Evolutionary conservation across 2,888 invertebrate species (phyloP), one percentile per base, ranked within the genome.

Genomic region (Nymphalis polychloros): DNA sequence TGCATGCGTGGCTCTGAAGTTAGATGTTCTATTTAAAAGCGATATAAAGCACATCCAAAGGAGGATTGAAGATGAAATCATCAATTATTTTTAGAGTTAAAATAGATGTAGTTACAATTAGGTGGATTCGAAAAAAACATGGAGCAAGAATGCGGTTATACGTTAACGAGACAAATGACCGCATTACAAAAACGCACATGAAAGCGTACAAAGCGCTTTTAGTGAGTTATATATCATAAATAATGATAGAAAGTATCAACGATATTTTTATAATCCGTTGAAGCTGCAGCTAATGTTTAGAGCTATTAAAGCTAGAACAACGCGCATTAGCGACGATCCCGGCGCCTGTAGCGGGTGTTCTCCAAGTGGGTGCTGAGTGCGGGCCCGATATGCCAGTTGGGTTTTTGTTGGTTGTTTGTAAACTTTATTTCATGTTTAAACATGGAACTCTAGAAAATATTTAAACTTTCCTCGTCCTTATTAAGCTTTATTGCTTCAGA

Each of bases 41-140:
- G 57, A 41, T 35, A 19, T 19, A 41, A 57, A 57, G n/a, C 19
- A 41, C 41, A 19, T 57, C 19, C 35, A 41, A 57, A 13, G 23
- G 41, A n/a, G n/a, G n/a, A n/a, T n/a, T n/a, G n/a, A n/a, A n/a
- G n/a, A n/a, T n/a, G n/a, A n/a, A n/a, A n/a, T n/a, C n/a, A n/a
- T n/a, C 35, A 59, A 53, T 47, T 68, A 46, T 63, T 46, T 63
- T 67, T 63, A 67, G 20, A 16, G 13, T 3, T 41, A 16, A 46
- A 31, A 57, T 35, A 31, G 8, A 46, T 55, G 27, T 41, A 41
- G n/a, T 41, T n/a, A n/a, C 41, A 53, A 61, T 61, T 49, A 60
- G 60, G 27, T 17, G 49, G 23, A 59, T 67, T 67, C 57, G 41
- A 31, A 63, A 63, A 62, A 46, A 49, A 61, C 48, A 53, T 23